These are phyloP conservation scores for Tragopan temminckii DNA, from an alignment of 2,797 vertebrate species.

Conservation along the genomic window DNA sequence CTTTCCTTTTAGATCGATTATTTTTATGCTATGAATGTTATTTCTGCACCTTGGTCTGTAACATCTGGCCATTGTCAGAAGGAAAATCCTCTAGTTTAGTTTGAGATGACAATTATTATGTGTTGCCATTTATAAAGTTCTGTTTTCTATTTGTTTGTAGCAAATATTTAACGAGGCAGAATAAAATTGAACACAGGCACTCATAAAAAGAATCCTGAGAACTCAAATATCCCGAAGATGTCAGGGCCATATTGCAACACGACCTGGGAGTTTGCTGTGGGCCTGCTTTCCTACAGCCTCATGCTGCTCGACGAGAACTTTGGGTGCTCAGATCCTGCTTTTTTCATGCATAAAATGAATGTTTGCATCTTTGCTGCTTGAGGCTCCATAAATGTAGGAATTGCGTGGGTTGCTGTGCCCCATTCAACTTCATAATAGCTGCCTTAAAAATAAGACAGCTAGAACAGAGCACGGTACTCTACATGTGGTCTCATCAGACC, in stretches of 20 bases:
- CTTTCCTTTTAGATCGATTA: neutral
- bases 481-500: constrained; percentile 15
- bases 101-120: neutral
- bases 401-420: constrained; percentile 18
- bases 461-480: neutral
- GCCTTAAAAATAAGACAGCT: constrained; percentile 1
- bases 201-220: neutral
- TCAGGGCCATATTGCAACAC: neutral
- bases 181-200: neutral
- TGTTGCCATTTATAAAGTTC: neutral
- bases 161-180: neutral
- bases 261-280: neutral
- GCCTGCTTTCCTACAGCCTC: neutral
- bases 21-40: neutral
- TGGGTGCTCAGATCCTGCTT: neutral
- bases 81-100: neutral
- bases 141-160: constrained; percentile 44
- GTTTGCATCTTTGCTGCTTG: neutral
- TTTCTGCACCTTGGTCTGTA: neutral
- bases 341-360: neutral
- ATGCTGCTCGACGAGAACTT: neutral
- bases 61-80: neutral
- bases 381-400: neutral
- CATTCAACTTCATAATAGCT: neutral
- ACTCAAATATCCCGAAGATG: neutral